Base-by-base conservation (phyloP, 2,113 vertebrate genomes). In the Cathartes aura region DNA sequence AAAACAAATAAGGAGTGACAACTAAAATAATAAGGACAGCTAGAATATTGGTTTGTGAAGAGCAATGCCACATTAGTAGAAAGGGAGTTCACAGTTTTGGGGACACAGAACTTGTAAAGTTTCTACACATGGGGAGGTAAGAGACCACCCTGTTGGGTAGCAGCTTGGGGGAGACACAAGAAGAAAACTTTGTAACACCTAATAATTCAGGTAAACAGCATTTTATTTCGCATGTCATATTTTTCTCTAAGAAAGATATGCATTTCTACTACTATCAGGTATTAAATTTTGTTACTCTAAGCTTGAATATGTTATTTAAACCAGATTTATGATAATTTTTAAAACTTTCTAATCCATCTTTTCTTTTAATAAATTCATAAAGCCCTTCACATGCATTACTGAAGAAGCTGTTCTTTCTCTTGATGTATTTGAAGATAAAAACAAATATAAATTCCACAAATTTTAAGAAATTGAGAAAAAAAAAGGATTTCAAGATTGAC, bases 21-120 rank as follows among this genome's bases (percentile, higher is more conserved):
- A 86, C 15, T 78, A 48, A 82, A 96, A 93, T 60, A 96, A 94
- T 66, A 96, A 94, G 30, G 90, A 34, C 78, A 91, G 86, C 86
- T 96, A 95, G 96, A 96, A 97, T 87, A 88, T 42, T 76, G 95
- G 87, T 82, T 82, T 82, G 66, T 80, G 94, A 98, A 97, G 97
- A 98, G 96, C 63, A 81, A 9, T 56, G 94, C 94, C 97, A 94
- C 32, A 63, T 97, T 92, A 95, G 97, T 97, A 98, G 95, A 95
- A 97, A 97, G 91, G 93, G 94, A 98, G 97, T 96, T 93, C 97
- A 98, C 43, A 81, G 97, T 94, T 98, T 96, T 42, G 76, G 30
- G 53, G 34, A 12, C 19, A 16, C 15, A 81, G 68, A 70, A 29
- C 26, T 68, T 18, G 4, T 1, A 14, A 74, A 15, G 29, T 59